Base-by-base conservation (phyloP, 2,888 invertebrate species). In the Gasteruption jaculator region DNA sequence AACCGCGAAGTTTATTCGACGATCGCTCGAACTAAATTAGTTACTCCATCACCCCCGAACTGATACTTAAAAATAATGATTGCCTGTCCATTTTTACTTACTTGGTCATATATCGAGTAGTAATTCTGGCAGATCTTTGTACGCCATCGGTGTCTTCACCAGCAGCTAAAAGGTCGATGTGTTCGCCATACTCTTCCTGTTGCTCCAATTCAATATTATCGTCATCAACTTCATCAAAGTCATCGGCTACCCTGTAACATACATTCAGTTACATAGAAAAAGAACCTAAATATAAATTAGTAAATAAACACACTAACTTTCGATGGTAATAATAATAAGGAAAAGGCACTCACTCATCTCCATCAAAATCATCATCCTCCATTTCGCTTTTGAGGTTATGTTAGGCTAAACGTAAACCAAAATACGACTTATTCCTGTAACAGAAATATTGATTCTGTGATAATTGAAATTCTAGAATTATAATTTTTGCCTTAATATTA, bases 101-200 rank as follows among this genome's bases (percentile, higher is more conserved):
- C 78, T 99, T 99, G 1, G 97, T 99, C 95, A 99, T 95, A 63
- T 94, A 99, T 60, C 90, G 86, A 0, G 97, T 96, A 1, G 99
- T 99, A 33, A 96, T 96, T 15, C 95, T 79, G 65, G 93, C 94
- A 0, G 83, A 80, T 67, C 89, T 89, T 25, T 87, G 85, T 0
- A 89, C 89, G 26, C 89, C 86, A 7, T 88, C 88, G 0, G 83
- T 83, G 24, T 83, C 84, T 65, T 86, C 86, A 0, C 86, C 87
- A 1, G 87, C 83, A 4, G 86, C 80, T 20, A 94, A 73, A 34
- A 92, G 80, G 63, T 93, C 92, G 27, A 87, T 83, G 63, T 89
- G 87, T 57, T 88, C 91, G 1, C 81, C 87, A 57, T 91, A 91
- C 60, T 90, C 86, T 60, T 89, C 92, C 50, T 86, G 89, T 55